Evolutionary conservation across 2,888 invertebrate species (phyloP).

Genomic region (Nomada hirtipes): DNA sequence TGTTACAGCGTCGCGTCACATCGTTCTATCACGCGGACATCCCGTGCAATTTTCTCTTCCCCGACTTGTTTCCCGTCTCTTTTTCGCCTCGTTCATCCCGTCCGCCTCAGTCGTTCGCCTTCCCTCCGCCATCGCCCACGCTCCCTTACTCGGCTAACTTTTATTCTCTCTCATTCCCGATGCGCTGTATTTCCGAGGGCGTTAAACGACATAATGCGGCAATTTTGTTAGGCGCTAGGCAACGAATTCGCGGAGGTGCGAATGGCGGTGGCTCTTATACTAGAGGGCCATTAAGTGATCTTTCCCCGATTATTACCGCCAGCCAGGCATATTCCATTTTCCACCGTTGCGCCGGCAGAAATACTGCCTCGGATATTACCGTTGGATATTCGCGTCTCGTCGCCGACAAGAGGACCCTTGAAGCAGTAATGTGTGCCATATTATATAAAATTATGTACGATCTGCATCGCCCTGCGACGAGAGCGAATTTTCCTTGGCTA

Average conservation of each 20-base stretch:
- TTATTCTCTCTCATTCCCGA: slow-evolving; percentile 41
- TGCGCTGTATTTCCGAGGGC: slow-evolving; percentile 54
- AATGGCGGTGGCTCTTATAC: slow-evolving; percentile 56
- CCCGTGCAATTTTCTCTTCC: slow-evolving; percentile 56
- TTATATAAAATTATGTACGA: slow-evolving; percentile 46
- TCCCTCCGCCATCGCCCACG: background rate
- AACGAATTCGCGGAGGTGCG: slow-evolving; percentile 69
- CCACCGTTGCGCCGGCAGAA: slow-evolving; percentile 14
- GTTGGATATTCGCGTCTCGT: slow-evolving; percentile 36
- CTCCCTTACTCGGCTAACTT: slow-evolving; percentile 20
- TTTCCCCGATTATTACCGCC: slow-evolving; percentile 74
- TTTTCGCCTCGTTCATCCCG: slow-evolving; percentile 23
- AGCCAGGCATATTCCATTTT: slow-evolving; percentile 63
- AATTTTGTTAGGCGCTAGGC: slow-evolving; percentile 71
- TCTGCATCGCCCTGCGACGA: slow-evolving; percentile 13
- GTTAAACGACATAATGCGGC: slow-evolving; percentile 73
- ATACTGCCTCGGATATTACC: slow-evolving; percentile 33
- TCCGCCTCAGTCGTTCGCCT: background rate
- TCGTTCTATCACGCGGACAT: slow-evolving; percentile 54
- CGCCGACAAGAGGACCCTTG: slow-evolving; percentile 32
- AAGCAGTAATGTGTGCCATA: slow-evolving; percentile 32
- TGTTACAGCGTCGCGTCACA: slow-evolving; percentile 48
- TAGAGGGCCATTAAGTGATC: slow-evolving; percentile 73
- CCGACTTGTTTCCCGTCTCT: slow-evolving; percentile 25
- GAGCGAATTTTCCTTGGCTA: slow-evolving; percentile 39